Percentiles rank a stretch among this genome's conserved stretches.
Conservation (phyloP, 2,797 vertebrate species). For the Argentina silus region DNA sequence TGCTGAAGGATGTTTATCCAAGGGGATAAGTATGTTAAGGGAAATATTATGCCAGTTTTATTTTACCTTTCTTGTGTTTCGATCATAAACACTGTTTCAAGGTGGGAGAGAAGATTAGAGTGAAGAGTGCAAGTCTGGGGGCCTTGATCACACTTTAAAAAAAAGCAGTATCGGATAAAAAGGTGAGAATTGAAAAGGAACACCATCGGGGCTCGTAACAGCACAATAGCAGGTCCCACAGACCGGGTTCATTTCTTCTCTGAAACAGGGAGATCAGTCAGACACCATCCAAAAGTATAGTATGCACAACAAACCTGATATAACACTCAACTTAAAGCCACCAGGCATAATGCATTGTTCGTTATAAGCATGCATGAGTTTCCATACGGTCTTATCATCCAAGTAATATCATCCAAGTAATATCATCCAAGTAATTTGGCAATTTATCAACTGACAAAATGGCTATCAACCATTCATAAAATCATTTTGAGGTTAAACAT, state of each 20-base stretch:
- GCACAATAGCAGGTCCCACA: not conserved
- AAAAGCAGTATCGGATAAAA: not conserved
- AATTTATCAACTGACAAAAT: too few relatives aligned
- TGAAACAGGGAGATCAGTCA: not conserved
- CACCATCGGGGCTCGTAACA: not conserved
- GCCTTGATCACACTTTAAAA: not conserved
- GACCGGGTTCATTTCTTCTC: not conserved
- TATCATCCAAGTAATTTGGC: too few relatives aligned
- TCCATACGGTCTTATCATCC: too few relatives aligned
- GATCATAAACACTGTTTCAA: constrained; percentile 67
- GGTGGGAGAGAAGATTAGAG: constrained; percentile 29
- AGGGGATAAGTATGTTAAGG: constrained; percentile 73
- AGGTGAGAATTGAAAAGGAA: not conserved
- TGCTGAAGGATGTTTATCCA: constrained; percentile 80
- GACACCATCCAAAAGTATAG: not conserved
- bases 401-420: too few relatives aligned
- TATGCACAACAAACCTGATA: too few relatives aligned
- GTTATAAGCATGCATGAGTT: too few relatives aligned
- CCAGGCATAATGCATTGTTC: too few relatives aligned
- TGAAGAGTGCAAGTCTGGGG: constrained; percentile 21
- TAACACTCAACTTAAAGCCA: too few relatives aligned
- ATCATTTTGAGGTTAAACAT: too few relatives aligned
- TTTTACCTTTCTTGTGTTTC: constrained; percentile 75
- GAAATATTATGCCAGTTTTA: constrained; percentile 83
- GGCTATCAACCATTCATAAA: too few relatives aligned